Base-by-base conservation (phyloP, 2,888 invertebrate genomes). In the Latrodectus hesperus region DNA sequence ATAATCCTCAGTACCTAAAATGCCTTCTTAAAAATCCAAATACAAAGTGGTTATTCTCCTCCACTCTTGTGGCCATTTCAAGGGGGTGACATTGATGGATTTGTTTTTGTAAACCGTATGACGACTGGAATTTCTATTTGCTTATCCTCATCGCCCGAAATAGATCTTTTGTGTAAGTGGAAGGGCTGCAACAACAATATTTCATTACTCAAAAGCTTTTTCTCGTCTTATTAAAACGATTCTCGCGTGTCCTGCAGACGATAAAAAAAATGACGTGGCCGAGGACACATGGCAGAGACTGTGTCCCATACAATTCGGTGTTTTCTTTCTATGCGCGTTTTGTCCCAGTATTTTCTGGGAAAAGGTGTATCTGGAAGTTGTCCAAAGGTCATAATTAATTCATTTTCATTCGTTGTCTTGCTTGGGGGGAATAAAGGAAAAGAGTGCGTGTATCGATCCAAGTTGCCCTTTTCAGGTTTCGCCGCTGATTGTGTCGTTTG, bases 361-460 rank as follows among this genome's bases (percentile, higher is more conserved):
- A 72, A 55, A 51, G 26, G 17, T 65, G 14, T 67, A 81, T 73
- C 82, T 84, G 84, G 84, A 84, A 72, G 67, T 78, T 84, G 84
- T 84, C 84, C 84, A 84, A 60, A 67, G 65, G 68, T 84, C 84
- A 84, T 84, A 84, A 84, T 84, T 84, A 84, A 84, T 84, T 84
- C 84, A 84, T 83, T 77, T 76, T 76, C 71, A 67, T 78, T 77
- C 77, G 72, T 65, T 67, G 73, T 76, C 83, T 52, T 12, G 49
- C 26, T 26, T 26, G 52, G 17, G 22, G 52, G 49, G 49, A 60
- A 26, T 26, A 26, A 17, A 22, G 49, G 55, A 14, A 11, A 52
- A 12, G 17, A n/a, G 38, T 38, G 38, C 38, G 3, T 64, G 10
- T 82, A 76, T 71, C 67, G 83, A 83, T 83, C 76, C 71, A 49